These are phyloP conservation scores for Megaleporinus macrocephalus DNA, from an alignment of 2,113 vertebrate species.

Conservation along the genomic window DNA sequence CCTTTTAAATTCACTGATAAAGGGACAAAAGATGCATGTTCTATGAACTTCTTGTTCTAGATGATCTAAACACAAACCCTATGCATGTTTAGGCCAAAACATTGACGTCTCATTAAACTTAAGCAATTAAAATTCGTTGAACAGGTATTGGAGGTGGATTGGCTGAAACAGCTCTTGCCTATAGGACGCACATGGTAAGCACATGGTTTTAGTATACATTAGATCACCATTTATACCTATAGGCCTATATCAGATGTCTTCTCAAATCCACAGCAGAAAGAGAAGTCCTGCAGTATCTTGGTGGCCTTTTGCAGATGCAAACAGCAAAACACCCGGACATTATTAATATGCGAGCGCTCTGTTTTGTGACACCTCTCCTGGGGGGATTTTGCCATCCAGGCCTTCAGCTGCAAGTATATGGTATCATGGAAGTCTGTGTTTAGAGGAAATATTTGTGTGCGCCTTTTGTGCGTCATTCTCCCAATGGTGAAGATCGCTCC, in stretches of 20 bases:
- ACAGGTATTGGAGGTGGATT: slow-evolving; percentile 3
- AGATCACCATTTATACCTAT: not conserved
- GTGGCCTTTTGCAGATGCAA: slow-evolving; percentile 23
- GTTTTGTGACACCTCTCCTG: slow-evolving; percentile 36
- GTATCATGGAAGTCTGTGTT: slow-evolving; percentile 49
- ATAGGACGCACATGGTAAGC: not conserved
- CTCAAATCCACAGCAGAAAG: not conserved
- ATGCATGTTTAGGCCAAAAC: not conserved
- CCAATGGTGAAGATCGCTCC: slow-evolving; percentile 73
- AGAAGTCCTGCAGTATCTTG: not conserved
- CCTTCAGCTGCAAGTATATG: slow-evolving; percentile 50
- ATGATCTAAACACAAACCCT: not conserved
- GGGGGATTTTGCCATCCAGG: slow-evolving; percentile 43
- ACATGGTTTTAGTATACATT: not conserved
- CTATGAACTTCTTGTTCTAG: not conserved
- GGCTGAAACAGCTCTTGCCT: not conserved
- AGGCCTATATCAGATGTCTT: not conserved
- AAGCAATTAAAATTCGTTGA: not conserved
- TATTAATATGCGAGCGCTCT: slow-evolving; percentile 23
- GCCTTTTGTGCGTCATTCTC: slow-evolving; percentile 82
- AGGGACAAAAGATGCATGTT: not conserved
- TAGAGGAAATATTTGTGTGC: slow-evolving; percentile 75
- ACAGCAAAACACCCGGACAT: slow-evolving; percentile 27
- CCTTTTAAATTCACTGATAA: too few relatives aligned
- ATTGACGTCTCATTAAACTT: not conserved